phyloP scores from a whole-genome alignment of 2,888 invertebrate species.

The Phrixothrix hirtus region DNA sequence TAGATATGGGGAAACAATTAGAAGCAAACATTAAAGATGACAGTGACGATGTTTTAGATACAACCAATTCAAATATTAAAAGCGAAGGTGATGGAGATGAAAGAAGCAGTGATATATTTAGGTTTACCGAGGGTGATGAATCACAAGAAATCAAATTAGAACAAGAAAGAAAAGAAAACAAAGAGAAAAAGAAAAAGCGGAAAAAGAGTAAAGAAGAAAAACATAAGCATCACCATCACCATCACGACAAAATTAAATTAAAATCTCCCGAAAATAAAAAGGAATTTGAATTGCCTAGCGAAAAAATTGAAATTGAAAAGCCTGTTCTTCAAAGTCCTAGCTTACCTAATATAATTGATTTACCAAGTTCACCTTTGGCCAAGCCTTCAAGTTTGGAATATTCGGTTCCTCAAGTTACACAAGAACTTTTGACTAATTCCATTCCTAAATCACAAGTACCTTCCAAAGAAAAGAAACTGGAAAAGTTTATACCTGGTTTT shows the following conservation, averaged over 20 bases:
- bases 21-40: slow-evolving; percentile 80
- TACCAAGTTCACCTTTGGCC: slow-evolving; percentile 61
- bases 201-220: slow-evolving; percentile 81
- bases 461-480: slow-evolving; percentile 44
- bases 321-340: slow-evolving; percentile 57
- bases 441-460: slow-evolving; percentile 63
- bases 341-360: slow-evolving; percentile 66
- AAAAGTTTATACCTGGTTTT: slow-evolving; percentile 70
- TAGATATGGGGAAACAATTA: slow-evolving; percentile 79
- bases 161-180: slow-evolving; percentile 63
- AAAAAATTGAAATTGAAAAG: slow-evolving; percentile 25
- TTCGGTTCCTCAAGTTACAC: slow-evolving; percentile 47
- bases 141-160: slow-evolving; percentile 55
- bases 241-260: slow-evolving; percentile 59
- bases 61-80: slow-evolving; percentile 50
- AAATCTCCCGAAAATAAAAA: slow-evolving; percentile 49
- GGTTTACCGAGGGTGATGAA: slow-evolving; percentile 65
- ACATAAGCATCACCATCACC: slow-evolving; percentile 69
- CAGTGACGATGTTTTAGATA: slow-evolving; percentile 56
- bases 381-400: slow-evolving; percentile 46
- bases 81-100: slow-evolving; percentile 52
- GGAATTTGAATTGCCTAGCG: slow-evolving; percentile 30
- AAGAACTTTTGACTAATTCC: slow-evolving; percentile 58
- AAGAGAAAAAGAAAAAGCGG: slow-evolving; percentile 83
- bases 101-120: slow-evolving; percentile 61